Conservation (phyloP, 2,888 invertebrate genomes). For the Ectropis crepuscularia region DNA sequence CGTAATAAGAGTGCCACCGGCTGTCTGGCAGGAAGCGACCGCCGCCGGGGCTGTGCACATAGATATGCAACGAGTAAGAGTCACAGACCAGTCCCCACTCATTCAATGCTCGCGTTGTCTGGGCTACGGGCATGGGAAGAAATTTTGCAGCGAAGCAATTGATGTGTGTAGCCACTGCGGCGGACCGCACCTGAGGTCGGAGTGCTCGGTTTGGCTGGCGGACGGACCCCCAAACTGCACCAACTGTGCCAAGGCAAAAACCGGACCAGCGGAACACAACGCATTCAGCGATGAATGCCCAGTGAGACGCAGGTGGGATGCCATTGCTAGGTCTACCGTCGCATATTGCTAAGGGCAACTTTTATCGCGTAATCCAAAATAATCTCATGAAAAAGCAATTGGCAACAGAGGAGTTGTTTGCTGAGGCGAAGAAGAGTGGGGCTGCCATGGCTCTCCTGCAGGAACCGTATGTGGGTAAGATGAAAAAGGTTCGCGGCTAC, state of each 20-base stretch:
- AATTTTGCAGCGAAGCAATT: too few relatives aligned
- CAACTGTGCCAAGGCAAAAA: background rate
- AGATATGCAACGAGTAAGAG: constrained; percentile 32
- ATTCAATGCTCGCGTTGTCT: constrained; percentile 13
- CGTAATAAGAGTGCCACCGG: constrained; percentile 23
- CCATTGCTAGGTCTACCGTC: background rate
- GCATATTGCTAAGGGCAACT: constrained; percentile 4
- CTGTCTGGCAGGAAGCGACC: constrained; percentile 14
- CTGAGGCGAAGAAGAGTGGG: too few relatives aligned
- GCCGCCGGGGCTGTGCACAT: constrained; percentile 32
- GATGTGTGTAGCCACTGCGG: too few relatives aligned
- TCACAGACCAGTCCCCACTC: constrained; percentile 37
- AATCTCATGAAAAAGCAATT: too few relatives aligned
- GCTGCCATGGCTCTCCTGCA: too few relatives aligned
- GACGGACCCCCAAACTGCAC: background rate
- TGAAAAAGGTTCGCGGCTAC: too few relatives aligned
- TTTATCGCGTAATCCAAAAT: too few relatives aligned
- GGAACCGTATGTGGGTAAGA: too few relatives aligned
- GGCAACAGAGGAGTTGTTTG: too few relatives aligned
- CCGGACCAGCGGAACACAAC: background rate
- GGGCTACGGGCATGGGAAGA: too few relatives aligned
- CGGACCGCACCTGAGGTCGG: constrained; percentile 14
- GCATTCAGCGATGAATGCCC: constrained; percentile 9
- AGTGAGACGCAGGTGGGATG: constrained; percentile 3
- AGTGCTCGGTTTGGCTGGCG: background rate